Evolutionary conservation across 1,140 invertebrate species (phyloP), one percentile per base, ranked within the genome.

Genomic region (Formica selysi): DNA sequence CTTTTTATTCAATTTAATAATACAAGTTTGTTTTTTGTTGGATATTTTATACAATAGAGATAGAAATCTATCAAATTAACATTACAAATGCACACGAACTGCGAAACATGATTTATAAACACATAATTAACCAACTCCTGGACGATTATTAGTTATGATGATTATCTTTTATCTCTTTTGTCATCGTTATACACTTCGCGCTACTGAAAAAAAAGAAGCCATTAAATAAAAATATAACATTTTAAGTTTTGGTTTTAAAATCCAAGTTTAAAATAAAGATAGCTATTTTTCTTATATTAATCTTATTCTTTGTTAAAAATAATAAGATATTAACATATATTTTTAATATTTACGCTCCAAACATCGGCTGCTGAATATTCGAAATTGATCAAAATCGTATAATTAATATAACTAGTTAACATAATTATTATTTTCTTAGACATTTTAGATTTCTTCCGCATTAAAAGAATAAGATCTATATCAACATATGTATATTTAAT

Each of bases 351-450:
- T 64, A 54, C 26, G 32, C 7, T 1, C n/a, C 1, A 36, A 41
- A 5, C 36, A 16, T 62, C 22, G 10, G 22, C 26, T 29, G 16
- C 19, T 29, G 22, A 13, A 16, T 38, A 0, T 41, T 62, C 13
- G 44, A 10, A 76, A 4, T n/a, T 44, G 57, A 76, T 76, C 16
- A 29, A 22, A 65, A 78, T 7, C 10, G 19, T 51, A 51, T 51
- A 51, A 1, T 19, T 51, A 6, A 51, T 51, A 32, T 22, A 74
- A 22, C 26, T 29, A 29, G 26, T 29, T 29, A 29, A 26, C 13
- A 11, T 51, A 22, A n/a, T 36, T 41, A 80, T 80, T 26, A 13
- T 68, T 41, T 68, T 19, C n/a, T 68, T 67, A 11, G 7, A 67
- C 3, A 13, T 67, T 79, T 29, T 8, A 54, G 10, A 2, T 67